Conservation (phyloP, 2,888 invertebrate genomes). For the Flexamia atlantica region DNA sequence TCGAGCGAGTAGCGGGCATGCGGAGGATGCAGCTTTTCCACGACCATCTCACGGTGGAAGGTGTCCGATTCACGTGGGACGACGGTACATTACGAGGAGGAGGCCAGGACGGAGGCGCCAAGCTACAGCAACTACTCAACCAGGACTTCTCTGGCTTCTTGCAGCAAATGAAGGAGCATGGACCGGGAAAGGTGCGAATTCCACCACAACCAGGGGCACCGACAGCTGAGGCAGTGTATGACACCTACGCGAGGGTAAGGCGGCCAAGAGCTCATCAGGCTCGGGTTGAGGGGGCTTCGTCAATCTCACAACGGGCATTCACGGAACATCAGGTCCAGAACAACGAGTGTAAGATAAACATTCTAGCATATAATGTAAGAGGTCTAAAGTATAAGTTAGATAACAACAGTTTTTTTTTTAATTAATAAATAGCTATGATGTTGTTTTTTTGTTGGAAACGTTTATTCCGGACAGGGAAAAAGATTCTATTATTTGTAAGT, state of each 20-base stretch:
- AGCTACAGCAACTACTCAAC: background rate
- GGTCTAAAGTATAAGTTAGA: background rate
- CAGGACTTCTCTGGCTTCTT: constrained; percentile 14
- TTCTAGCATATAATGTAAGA: background rate
- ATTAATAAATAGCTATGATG: background rate
- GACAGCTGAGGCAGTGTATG: background rate
- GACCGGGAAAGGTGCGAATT: background rate
- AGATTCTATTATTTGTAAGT: background rate
- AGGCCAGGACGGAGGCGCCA: background rate
- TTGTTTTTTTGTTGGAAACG: background rate
- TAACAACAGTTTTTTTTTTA: background rate
- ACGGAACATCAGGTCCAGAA: background rate
- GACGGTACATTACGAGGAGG: constrained; percentile 45
- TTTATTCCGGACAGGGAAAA: background rate
- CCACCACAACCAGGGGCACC: background rate
- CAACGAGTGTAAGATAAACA: background rate
- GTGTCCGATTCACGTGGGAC: constrained; percentile 19
- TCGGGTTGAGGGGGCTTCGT: background rate
- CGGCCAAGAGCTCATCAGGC: background rate
- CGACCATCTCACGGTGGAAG: constrained; percentile 17
- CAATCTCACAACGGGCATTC: no score
- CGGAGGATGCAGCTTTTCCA: constrained; percentile 8
- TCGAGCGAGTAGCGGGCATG: background rate
- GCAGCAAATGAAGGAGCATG: background rate
- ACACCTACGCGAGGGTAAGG: background rate